Evolutionary conservation across 2,888 invertebrate genomes (phyloP), one percentile per base, ranked within the genome.

Genomic region (Agriotes lineatus): DNA sequence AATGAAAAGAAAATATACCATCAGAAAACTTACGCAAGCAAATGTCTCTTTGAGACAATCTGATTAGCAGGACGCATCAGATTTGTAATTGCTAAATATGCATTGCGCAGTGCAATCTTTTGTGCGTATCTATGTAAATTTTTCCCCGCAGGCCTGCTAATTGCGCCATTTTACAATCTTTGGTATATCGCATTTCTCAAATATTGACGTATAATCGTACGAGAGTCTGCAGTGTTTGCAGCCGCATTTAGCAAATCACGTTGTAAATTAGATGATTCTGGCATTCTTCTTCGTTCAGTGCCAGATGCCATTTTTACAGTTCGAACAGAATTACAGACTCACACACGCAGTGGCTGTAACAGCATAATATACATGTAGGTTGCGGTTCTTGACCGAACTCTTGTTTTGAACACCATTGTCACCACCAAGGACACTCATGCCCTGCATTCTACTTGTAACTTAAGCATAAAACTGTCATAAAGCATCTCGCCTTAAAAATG

Each of bases 321-420:
- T 65, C 44, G 54, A 50, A 30, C 9, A 52, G 42, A 60, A 59
- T 44, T 52, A 16, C 60, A 44, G 35, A 22, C 35, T 60, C 35
- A 35, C 25, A 56, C 39, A 60, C 45, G 54, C 62, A 61, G 5
- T n/a, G 25, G 19, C 12, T 12, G 42, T 42, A 14, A 56, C 45
- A 30, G 25, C 42, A 33, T 30, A 57, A 45, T 37, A 63, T 33
- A 42, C 50, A 35, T 67, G 71, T 72, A 77, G 74, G 77, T 67
- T 72, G 70, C 75, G 80, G 80, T 79, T 78, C 79, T 78, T 80
- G 80, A 80, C 79, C 79, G 77, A 79, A 77, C 79, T 78, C 75
- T 80, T 79, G 79, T 79, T 79, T 79, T 78, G 75, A 78, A 77
- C 76, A 78, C 76, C 78, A 77, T 75, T 76, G 75, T 75, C 74